Conservation (phyloP, 2,113 vertebrate genomes). For the Chloropsis cyanopogon region DNA sequence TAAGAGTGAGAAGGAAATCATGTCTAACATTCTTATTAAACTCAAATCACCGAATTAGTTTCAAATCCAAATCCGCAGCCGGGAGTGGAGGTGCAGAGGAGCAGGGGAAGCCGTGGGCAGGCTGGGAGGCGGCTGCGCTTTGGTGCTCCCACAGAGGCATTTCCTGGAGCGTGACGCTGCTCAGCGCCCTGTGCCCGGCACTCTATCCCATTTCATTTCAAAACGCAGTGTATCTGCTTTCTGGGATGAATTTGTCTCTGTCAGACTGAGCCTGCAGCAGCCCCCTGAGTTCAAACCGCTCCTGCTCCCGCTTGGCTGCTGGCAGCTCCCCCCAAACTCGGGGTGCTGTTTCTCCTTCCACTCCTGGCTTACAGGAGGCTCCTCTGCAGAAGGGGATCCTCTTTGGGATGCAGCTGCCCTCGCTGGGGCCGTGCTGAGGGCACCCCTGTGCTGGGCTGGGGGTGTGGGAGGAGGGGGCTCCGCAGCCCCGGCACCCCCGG, state of each 20-base stretch:
- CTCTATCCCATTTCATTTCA: neutral
- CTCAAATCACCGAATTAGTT: constrained; percentile 72
- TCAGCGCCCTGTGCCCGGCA: neutral
- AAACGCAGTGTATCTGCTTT: neutral
- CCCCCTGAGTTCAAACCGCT: neutral
- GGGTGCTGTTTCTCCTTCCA: fast-evolving
- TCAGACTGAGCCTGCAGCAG: neutral
- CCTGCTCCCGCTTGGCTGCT: neutral
- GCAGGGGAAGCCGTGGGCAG: neutral
- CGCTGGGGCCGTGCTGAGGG: neutral
- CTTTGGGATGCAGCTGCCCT: neutral
- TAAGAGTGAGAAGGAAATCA: constrained; percentile 76
- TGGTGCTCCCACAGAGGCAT: neutral
- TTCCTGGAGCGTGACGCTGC: neutral
- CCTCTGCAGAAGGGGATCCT: fast-evolving
- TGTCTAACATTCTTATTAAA: constrained; percentile 78
- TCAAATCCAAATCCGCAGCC: constrained; percentile 65
- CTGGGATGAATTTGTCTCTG: constrained; percentile 7
- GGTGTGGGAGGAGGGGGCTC: neutral
- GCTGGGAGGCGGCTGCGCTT: neutral
- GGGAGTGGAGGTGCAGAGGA: neutral
- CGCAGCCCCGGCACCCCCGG: neutral
- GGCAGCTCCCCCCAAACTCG: neutral
- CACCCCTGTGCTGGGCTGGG: fast-evolving
- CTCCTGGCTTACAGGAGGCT: fast-evolving